Conservation (phyloP, 1,140 invertebrate genomes). For the Neomicropteryx cornuta region DNA sequence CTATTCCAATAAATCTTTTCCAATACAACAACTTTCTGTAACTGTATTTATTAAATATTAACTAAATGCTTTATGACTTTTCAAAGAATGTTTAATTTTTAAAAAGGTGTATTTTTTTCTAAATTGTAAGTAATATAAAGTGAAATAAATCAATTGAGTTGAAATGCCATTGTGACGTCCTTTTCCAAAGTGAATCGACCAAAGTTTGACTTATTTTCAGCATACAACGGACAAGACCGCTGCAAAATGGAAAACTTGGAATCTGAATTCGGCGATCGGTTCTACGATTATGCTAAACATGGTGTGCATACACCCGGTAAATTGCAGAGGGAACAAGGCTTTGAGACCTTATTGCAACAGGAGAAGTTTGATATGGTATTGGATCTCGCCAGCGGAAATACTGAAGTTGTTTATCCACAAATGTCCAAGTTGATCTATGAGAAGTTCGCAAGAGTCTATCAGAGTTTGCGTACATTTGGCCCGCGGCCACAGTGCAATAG, state of each 20-base stretch:
- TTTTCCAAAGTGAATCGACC: too few relatives aligned
- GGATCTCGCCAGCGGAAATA: slow-evolving; percentile 50
- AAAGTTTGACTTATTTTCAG: too few relatives aligned
- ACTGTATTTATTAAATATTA: too few relatives aligned
- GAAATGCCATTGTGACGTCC: too few relatives aligned
- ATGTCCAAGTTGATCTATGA: slow-evolving; percentile 35
- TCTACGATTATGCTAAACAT: slow-evolving; percentile 33
- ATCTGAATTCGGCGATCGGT: slow-evolving; percentile 45
- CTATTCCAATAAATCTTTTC: too few relatives aligned
- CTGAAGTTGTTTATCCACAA: slow-evolving; percentile 41
- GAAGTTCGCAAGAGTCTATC: slow-evolving; percentile 36
- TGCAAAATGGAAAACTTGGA: slow-evolving; percentile 34
- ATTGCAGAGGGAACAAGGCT: slow-evolving; percentile 39
- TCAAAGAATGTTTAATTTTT: too few relatives aligned
- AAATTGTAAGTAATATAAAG: too few relatives aligned
- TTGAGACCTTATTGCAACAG: slow-evolving; percentile 41
- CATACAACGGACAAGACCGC: slow-evolving; percentile 24
- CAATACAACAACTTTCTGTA: too few relatives aligned
- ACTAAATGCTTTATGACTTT: too few relatives aligned
- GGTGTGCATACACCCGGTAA: slow-evolving; percentile 25
- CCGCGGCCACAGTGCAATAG: slow-evolving; percentile 13
- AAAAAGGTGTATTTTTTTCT: too few relatives aligned
- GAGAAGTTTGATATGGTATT: slow-evolving; percentile 50
- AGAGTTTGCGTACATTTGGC: slow-evolving; percentile 21
- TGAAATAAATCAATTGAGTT: too few relatives aligned